Evolutionary conservation across 2,113 vertebrate species (phyloP).

Genomic region (Poeciliopsis turrubarensis): DNA sequence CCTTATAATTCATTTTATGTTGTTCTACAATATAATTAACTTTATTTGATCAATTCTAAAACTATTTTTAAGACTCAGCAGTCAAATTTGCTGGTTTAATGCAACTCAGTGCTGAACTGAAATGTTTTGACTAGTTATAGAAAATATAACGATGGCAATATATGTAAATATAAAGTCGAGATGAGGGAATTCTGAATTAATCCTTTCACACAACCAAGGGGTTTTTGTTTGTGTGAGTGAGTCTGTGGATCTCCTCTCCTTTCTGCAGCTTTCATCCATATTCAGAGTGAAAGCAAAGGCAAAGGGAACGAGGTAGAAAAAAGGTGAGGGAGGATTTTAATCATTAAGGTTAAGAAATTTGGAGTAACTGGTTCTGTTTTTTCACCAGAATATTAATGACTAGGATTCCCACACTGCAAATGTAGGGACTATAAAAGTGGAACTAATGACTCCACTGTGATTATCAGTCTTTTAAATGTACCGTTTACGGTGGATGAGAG

Average conservation of each 20-base stretch:
- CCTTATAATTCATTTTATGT: no score
- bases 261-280: constrained; percentile 63
- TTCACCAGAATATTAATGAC: constrained; percentile 3
- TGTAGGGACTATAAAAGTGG: constrained; percentile 38
- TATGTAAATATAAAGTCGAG: constrained; percentile 27
- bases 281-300: constrained; percentile 48
- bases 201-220: constrained; percentile 23
- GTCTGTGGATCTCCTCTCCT: constrained; percentile 44
- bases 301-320: constrained; percentile 9
- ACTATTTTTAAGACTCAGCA: constrained; percentile 1
- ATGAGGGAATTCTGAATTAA: constrained; percentile 30
- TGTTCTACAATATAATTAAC: no score
- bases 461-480: constrained; percentile 48
- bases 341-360: neutral
- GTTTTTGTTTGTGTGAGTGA: constrained; percentile 14
- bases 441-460: constrained; percentile 26
- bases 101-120: constrained; percentile 9
- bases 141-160: neutral
- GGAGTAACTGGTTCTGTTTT: constrained; percentile 4
- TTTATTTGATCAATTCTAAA: no score
- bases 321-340: neutral
- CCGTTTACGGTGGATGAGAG: constrained; percentile 38
- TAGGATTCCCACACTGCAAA: constrained; percentile 17
- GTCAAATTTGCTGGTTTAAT: constrained; percentile 15
- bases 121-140: constrained; percentile 8